phyloP scores from a whole-genome alignment of 2,113 vertebrate species.

The Chitala chitala region DNA sequence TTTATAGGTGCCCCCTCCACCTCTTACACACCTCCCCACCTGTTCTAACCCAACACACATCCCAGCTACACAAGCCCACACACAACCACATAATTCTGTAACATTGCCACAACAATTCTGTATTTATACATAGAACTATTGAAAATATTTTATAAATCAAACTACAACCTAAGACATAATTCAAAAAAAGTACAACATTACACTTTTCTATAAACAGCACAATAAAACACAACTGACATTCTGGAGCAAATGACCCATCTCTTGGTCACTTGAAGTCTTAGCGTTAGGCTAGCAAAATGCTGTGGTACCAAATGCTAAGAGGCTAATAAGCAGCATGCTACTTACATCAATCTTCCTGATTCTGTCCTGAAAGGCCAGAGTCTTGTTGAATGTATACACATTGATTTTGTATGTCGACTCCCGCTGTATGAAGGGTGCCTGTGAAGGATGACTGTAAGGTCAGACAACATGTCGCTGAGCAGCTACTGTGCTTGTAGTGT shows the following conservation, averaged over 20 bases:
- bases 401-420: conserved; percentile 85
- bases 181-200: no score
- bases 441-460: conserved; percentile 32
- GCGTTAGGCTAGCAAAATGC: no score
- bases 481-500: not conserved
- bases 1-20: no score
- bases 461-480: conserved; percentile 7
- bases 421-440: conserved; percentile 77
- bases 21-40: not conserved
- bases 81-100: no score
- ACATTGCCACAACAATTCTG: no score
- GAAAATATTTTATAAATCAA: no score
- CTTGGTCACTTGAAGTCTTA: no score
- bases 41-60: no score
- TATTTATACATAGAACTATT: no score
- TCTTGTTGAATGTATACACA: conserved; percentile 94
- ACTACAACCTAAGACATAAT: no score
- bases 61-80: no score
- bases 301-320: not conserved
- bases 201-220: not conserved
- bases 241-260: not conserved
- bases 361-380: conserved; percentile 78
- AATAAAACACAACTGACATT: not conserved
- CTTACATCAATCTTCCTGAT: conserved; percentile 89
- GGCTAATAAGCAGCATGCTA: conserved; percentile 32